Evolutionary conservation across 2,888 invertebrate species (phyloP).

Genomic region (Ectemnius cavifrons): DNA sequence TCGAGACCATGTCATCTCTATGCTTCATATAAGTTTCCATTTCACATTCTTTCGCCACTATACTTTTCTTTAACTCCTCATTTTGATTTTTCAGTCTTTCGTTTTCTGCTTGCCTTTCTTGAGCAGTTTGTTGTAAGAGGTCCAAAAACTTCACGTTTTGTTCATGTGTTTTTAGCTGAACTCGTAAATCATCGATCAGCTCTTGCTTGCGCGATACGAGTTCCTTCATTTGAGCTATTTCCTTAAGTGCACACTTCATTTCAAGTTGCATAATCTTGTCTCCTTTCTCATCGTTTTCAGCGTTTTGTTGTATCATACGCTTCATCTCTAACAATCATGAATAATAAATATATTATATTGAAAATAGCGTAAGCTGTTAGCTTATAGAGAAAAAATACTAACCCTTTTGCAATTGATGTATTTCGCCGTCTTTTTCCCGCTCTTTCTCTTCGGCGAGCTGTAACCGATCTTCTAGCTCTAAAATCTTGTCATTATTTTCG

Average conservation of each 20-base stretch:
- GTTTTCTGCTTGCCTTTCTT: constrained; percentile 57
- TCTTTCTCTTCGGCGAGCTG: constrained; percentile 45
- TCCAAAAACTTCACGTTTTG: constrained; percentile 46
- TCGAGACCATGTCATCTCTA: constrained; percentile 63
- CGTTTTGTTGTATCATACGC: constrained; percentile 52
- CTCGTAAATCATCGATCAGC: constrained; percentile 48
- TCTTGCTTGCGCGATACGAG: constrained; percentile 37
- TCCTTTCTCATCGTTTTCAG: constrained; percentile 30
- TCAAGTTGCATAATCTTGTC: constrained; percentile 62
- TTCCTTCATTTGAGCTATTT: constrained; percentile 54
- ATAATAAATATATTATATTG: not conserved
- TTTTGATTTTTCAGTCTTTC: constrained; percentile 55
- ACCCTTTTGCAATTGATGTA: constrained; percentile 68
- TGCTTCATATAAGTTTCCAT: constrained; percentile 67
- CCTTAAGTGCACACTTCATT: constrained; percentile 60
- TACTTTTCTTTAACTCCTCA: constrained; percentile 51
- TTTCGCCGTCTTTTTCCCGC: constrained; percentile 70
- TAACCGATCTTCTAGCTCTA: constrained; percentile 43
- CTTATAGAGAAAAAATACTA: constrained; percentile 2
- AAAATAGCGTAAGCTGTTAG: not conserved
- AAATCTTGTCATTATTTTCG: constrained; percentile 38
- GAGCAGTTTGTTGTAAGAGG: constrained; percentile 47
- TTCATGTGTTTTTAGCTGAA: constrained; percentile 46
- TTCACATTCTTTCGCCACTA: constrained; percentile 63
- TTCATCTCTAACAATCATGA: constrained; percentile 58